A percentile compares a stretch with the other conserved stretches of the same genome.
phyloP scores from a whole-genome alignment of 1,140 invertebrate species.

The Sycobia sp. region DNA sequence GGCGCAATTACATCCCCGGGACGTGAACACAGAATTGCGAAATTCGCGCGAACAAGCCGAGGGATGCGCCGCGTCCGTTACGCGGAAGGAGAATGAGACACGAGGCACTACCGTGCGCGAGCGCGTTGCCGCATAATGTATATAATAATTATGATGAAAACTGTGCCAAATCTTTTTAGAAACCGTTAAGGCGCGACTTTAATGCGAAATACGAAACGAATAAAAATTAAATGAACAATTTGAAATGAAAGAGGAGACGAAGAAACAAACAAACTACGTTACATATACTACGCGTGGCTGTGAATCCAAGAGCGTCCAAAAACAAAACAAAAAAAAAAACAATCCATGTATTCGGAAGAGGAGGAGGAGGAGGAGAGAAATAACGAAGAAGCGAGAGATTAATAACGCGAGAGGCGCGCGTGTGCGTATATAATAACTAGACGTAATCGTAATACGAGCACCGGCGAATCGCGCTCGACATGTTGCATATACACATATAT shows the following conservation, averaged over 20 bases:
- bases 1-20: too few relatives aligned
- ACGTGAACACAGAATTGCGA: too few relatives aligned
- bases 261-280: conserved; percentile 26
- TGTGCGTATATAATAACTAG: too few relatives aligned
- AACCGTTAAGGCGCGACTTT: conserved; percentile 18
- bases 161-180: conserved; percentile 31
- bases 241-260: too few relatives aligned
- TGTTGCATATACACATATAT: too few relatives aligned
- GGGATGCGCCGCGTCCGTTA: too few relatives aligned
- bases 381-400: neutral
- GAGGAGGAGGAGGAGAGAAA: neutral
- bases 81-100: neutral
- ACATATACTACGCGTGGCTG: conserved; percentile 33
- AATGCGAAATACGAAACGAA: conserved; percentile 9
- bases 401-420: too few relatives aligned
- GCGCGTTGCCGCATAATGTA: too few relatives aligned
- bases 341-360: neutral
- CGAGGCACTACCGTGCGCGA: neutral
- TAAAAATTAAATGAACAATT: conserved; percentile 4
- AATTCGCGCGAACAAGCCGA: too few relatives aligned
- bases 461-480: too few relatives aligned
- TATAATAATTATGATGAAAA: conserved; percentile 17
- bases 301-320: conserved; percentile 35
- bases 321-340: neutral
- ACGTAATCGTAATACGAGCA: too few relatives aligned